These are phyloP conservation scores for Drosophila ogumai DNA, from an alignment of 1,140 invertebrate genomes.

Conservation along the genomic window DNA sequence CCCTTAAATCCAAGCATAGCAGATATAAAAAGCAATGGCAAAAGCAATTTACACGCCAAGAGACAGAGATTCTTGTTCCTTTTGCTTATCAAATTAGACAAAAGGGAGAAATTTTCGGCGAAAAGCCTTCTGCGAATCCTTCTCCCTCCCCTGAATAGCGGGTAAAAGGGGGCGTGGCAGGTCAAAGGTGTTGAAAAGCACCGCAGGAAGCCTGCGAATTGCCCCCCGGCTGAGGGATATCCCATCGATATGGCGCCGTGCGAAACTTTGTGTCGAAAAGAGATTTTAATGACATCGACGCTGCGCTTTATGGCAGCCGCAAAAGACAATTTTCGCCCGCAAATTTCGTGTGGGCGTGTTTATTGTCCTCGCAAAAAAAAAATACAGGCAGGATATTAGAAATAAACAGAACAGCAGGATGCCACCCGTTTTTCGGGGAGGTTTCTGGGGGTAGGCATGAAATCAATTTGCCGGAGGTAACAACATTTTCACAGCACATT, in stretches of 20 bases:
- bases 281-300: constrained; percentile 76
- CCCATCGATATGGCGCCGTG: constrained; percentile 59
- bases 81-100: constrained; percentile 76
- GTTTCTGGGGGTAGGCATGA: constrained; percentile 8
- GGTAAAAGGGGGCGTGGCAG: constrained; percentile 2
- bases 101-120: constrained; percentile 58
- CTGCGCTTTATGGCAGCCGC: constrained; percentile 75
- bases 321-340: constrained; percentile 61
- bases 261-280: constrained; percentile 58
- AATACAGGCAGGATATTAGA: constrained; percentile 71
- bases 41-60: constrained; percentile 60
- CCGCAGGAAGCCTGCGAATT: constrained; percentile 63
- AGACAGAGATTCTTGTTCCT: constrained; percentile 42
- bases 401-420: constrained; percentile 73
- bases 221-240: constrained; percentile 53
- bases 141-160: background rate
- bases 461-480: constrained; percentile 38
- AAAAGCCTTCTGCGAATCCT: constrained; percentile 40
- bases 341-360: constrained; percentile 76
- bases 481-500: constrained; percentile 13
- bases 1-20: background rate
- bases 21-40: constrained; percentile 4
- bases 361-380: constrained; percentile 56
- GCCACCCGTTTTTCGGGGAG: constrained; percentile 18
- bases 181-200: constrained; percentile 71